Percentiles rank a stretch among this genome's conserved stretches.
Conservation (phyloP, 2,888 invertebrate species). For the Drosophila cognata region DNA sequence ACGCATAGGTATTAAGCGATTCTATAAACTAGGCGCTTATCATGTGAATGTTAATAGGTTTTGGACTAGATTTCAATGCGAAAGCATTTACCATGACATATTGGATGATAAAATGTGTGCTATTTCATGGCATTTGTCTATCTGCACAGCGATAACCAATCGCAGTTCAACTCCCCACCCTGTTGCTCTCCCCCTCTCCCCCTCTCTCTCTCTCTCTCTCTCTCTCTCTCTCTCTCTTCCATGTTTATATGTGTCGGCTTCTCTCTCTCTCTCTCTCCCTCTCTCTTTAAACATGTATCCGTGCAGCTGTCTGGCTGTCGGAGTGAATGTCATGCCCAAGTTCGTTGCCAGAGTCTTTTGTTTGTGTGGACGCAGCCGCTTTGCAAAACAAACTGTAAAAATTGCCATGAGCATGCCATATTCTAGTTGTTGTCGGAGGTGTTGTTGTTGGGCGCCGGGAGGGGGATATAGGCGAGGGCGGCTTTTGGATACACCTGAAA, state of each 20-base stretch:
- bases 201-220: neutral
- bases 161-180: constrained; percentile 13
- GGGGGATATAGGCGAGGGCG: neutral
- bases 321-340: constrained; percentile 59
- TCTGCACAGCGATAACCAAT: constrained; percentile 30
- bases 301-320: constrained; percentile 9
- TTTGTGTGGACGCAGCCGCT: constrained; percentile 55
- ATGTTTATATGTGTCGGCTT: neutral
- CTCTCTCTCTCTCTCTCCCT: constrained; percentile 2
- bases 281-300: constrained; percentile 16
- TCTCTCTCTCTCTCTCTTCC: neutral
- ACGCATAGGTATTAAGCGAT: neutral
- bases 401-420: constrained; percentile 66
- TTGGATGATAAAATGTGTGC: neutral
- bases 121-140: constrained; percentile 6
- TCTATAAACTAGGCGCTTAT: neutral
- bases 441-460: neutral
- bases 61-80: neutral
- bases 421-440: constrained; percentile 44
- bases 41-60: neutral
- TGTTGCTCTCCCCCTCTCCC: neutral
- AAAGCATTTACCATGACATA: neutral
- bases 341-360: constrained; percentile 81
- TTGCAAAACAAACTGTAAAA: constrained; percentile 81
- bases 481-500: constrained; percentile 43